Evolutionary conservation across 1,140 invertebrate species (phyloP), one percentile per base, ranked within the genome.

Genomic region (Augochlora pura): DNA sequence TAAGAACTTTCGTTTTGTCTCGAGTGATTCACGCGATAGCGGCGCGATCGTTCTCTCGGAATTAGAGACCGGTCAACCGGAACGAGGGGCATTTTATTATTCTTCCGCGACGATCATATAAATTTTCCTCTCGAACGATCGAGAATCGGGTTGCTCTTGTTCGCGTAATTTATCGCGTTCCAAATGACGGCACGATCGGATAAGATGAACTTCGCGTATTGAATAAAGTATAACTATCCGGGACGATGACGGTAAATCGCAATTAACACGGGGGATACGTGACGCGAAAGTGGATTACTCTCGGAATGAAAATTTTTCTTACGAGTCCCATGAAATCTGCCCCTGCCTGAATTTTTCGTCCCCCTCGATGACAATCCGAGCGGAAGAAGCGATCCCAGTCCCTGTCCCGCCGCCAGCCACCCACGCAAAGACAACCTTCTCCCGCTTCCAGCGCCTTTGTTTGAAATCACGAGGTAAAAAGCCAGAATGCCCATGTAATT

Each of bases 391-490:
- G 80, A 67, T 73, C 54, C 71, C 73, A 65, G 60, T 32, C 49
- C 75, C 64, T n/a, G 52, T 73, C 38, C 75, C 54, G 49, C 67
- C 62, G 63, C 49, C 60, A 63, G 71, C 59, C 64, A 78, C 54
- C 66, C 74, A 65, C 64, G 74, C 52, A 63, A 77, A 67, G 78
- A 68, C 68, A 75, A 76, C 72, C 71, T 54, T 57, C 71, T 60
- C 57, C 59, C 38, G 59, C 68, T 57, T 46, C 52, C 52, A 63
- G 62, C 65, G 77, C 79, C 78, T 87, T 87, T 87, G 83, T 87
- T 87, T 88, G 83, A 86, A 88, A 87, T 87, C 84, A 87, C 80
- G 76, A 82, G 83, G 81, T 84, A 83, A 77, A 86, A 84, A 74
- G 70, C 80, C 77, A 87, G 85, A 86, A 84, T 84, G 81, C 82